Evolutionary conservation across 2,888 invertebrate species (phyloP), one percentile per base, ranked within the genome.

Genomic region (Bombyx huttoni): DNA sequence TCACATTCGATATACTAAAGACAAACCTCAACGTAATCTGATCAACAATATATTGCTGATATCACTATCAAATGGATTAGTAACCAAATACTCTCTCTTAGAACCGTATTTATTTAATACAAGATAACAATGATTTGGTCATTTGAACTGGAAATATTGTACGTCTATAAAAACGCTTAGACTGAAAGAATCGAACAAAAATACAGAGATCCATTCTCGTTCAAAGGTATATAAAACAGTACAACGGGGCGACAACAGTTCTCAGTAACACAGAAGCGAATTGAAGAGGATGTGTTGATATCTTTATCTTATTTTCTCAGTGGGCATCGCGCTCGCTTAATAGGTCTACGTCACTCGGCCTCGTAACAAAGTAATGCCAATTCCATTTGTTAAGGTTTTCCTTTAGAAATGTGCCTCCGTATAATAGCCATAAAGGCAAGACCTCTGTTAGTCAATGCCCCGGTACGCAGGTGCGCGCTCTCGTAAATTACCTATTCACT

Each of bases 401-500:
- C 58, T 61, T 62, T 58, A 51, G 55, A 54, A 57, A 59, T 55
- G 56, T 53, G 54, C 53, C 55, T 53, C 51, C 46, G 54, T 54
- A 62, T 58, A 61, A 62, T 59, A 56, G 57, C 52, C 54, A 63
- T 62, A 59, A 62, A 61, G 54, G 58, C 55, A 48, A 51, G 58
- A 63, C 62, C 61, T 60, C 53, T 59, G 56, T 61, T 60, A 57
- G 56, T 59, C 53, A 56, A 60, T 61, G 58, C 53, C 48, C 55
- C 51, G 49, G 57, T 55, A 58, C 59, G 58, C 67, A 68, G 68
- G 63, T 68, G 68, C 51, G 57, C 59, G 58, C 53, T 58, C 58
- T 58, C 54, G 56, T 57, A 67, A 62, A 68, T 68, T 62, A 66
- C 62, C 60, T 61, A 64, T 65, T 64, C 57, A 57, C 62, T 65